Evolutionary conservation across 2,113 vertebrate species (phyloP), one percentile per base, ranked within the genome.

Genomic region (Muntiacus muntjak): DNA sequence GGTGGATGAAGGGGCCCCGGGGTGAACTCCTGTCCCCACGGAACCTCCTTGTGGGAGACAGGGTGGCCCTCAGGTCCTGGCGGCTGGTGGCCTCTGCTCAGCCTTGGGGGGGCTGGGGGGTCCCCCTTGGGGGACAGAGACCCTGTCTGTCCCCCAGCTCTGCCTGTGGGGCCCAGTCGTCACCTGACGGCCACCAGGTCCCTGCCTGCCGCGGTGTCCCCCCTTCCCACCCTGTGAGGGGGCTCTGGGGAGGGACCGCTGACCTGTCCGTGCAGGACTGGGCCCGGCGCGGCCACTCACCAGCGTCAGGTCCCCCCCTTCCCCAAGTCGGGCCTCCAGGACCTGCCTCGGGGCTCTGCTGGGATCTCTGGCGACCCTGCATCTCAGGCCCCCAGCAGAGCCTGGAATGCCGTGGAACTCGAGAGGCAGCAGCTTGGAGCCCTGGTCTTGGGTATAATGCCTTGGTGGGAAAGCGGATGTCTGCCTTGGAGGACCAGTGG

Each of bases 351-450:
- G 1, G 30, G 26, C 15, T 43, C 36, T 26, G 30, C 60, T 14
- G 23, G 54, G 43, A 36, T 74, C 58, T 23, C 52, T 17, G 33
- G 12, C 21, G 2, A 36, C 21, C 14, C 0, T 0, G 19, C 12
- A 19, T 78, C 82, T 43, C 9, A 2, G 52, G 13, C 19, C 21
- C 47, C 25, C 36, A 4, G 0, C 11, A 3, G n/a, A 5, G 26
- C 47, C 26, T 2, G 5, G 47, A 13, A 4, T 15, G 3, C 30
- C 0, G 0, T 40, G 28, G 36, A 9, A 26, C n/a, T 1, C 0
- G 15, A 21, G 78, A 87, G 52, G 52, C 21, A 6, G 54, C 6
- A 0, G 0, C 64, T 2, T 17, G 47, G 55, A 43, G 1, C 17
- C 33, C 71, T 3, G 3, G 36, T 1, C 26, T 54, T 17, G 3